Evolutionary conservation across 2,888 invertebrate species (phyloP).

Genomic region (Aspidiotus destructor): DNA sequence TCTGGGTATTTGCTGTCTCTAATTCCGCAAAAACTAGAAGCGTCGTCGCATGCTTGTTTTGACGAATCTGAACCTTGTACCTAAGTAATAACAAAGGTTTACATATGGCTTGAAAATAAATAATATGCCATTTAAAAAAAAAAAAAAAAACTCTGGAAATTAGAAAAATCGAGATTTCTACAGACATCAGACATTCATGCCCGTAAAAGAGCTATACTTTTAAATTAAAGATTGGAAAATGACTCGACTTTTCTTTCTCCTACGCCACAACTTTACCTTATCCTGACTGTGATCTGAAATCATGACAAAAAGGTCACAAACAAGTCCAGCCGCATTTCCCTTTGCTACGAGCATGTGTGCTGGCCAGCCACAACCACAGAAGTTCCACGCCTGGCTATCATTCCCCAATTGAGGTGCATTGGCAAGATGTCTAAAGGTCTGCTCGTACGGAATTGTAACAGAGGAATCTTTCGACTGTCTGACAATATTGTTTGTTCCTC

Average conservation of each 20-base stretch:
- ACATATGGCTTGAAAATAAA: too few relatives aligned
- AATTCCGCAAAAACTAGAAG: too few relatives aligned
- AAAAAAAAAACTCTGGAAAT: too few relatives aligned
- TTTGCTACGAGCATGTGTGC: conserved; percentile 69
- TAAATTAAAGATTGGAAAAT: neutral
- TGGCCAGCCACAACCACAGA: conserved; percentile 83
- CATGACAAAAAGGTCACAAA: conserved; percentile 65
- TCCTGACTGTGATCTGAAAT: conserved; percentile 63
- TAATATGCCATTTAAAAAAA: too few relatives aligned
- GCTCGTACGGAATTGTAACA: conserved; percentile 51
- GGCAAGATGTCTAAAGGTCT: conserved; percentile 49
- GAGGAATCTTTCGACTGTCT: conserved; percentile 55
- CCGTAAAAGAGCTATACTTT: too few relatives aligned
- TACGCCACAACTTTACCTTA: conserved; percentile 44
- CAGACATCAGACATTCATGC: too few relatives aligned
- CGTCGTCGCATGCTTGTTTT: too few relatives aligned
- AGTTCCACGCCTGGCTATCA: conserved; percentile 51
- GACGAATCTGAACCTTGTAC: too few relatives aligned
- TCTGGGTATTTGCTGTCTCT: too few relatives aligned
- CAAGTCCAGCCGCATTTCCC: conserved; percentile 56
- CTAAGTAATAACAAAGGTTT: too few relatives aligned
- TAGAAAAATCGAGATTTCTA: too few relatives aligned
- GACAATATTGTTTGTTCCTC: conserved; percentile 56
- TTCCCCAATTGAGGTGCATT: conserved; percentile 43
- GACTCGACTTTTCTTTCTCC: neutral